These are phyloP conservation scores for Gopherus evgoodei DNA, from an alignment of 2,113 vertebrate species.

Conservation along the genomic window DNA sequence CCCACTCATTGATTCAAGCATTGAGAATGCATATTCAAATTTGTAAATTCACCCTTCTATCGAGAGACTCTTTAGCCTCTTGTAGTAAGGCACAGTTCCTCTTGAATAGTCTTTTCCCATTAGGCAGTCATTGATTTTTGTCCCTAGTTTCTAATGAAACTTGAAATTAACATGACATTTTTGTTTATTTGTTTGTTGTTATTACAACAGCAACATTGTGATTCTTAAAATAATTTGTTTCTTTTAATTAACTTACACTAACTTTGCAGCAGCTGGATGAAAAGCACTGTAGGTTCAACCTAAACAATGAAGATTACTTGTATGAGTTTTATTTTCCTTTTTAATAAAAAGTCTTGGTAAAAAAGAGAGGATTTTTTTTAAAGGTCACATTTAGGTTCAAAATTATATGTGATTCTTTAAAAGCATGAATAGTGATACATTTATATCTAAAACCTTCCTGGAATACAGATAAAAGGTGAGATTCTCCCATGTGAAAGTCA, in stretches of 20 bases:
- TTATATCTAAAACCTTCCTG: background rate
- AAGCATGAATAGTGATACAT: background rate
- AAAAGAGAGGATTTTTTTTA: background rate
- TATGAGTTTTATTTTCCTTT: background rate
- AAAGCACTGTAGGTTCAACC: background rate
- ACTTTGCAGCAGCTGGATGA: background rate
- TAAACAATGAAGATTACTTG: background rate
- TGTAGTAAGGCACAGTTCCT: background rate
- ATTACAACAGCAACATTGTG: background rate
- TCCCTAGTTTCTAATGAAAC: background rate
- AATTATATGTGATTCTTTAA: background rate
- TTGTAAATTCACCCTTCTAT: background rate
- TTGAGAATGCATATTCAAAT: fast-evolving
- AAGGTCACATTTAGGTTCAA: background rate
- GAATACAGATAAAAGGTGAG: background rate
- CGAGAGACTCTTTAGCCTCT: background rate
- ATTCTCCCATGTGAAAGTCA: background rate
- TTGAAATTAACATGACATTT: background rate
- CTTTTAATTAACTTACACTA: background rate
- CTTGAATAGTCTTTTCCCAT: background rate
- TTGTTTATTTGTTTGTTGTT: background rate
- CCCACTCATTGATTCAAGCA: background rate
- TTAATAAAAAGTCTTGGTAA: background rate
- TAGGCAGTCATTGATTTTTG: constrained; percentile 13
- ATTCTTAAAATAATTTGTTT: background rate